Evolutionary conservation across 2,797 vertebrate genomes (phyloP).

Genomic region (Sebastes flavidus): DNA sequence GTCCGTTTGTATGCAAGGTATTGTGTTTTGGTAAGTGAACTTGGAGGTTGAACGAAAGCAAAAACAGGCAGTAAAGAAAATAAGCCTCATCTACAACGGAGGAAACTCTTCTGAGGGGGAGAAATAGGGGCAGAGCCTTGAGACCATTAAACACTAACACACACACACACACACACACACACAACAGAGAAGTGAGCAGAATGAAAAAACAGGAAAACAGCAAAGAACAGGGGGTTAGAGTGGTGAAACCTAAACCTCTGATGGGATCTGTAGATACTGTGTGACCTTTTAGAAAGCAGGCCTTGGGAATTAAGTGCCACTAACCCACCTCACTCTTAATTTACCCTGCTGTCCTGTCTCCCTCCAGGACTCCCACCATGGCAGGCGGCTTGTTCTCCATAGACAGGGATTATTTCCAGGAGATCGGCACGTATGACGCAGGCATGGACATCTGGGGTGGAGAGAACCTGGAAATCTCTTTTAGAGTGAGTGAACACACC

Average conservation of each 20-base stretch:
- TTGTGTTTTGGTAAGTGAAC: slow-evolving; percentile 6
- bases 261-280: slow-evolving; percentile 46
- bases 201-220: slow-evolving; percentile 40
- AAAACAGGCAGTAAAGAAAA: slow-evolving; percentile 55
- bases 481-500: slow-evolving; percentile 88
- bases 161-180: neutral
- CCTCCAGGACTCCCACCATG: slow-evolving; percentile 96
- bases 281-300: slow-evolving; percentile 56
- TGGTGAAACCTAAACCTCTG: slow-evolving; percentile 43
- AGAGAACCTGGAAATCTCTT: slow-evolving; percentile 99
- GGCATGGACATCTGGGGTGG: slow-evolving; percentile 99
- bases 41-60: slow-evolving; percentile 13
- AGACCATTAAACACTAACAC: slow-evolving; percentile 25
- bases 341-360: slow-evolving; percentile 2
- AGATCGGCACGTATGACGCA: slow-evolving; percentile 98
- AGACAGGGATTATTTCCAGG: slow-evolving; percentile 98
- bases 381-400: slow-evolving; percentile 98
- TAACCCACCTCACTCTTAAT: slow-evolving; percentile 12
- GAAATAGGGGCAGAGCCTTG: neutral
- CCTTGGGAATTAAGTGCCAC: slow-evolving; percentile 31
- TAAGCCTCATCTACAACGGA: slow-evolving; percentile 24
- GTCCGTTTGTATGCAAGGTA: slow-evolving; percentile 7
- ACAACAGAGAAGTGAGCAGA: slow-evolving; percentile 28
- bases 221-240: slow-evolving; percentile 10
- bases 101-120: slow-evolving; percentile 24